phyloP scores from a whole-genome alignment of 2,888 invertebrate species.

The Cenopis cana region DNA sequence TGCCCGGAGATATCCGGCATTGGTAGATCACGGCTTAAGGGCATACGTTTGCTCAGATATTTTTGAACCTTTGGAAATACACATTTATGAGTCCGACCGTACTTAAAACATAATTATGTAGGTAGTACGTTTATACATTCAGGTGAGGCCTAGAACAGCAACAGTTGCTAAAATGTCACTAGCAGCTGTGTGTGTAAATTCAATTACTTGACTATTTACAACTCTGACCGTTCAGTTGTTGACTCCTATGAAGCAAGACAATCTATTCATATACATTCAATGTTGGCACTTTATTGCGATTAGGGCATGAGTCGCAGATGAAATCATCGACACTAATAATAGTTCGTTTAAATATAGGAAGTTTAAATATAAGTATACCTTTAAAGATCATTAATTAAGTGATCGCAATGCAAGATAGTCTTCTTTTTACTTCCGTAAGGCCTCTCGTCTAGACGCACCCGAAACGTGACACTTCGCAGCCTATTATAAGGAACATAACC shows the following conservation, averaged over 20 bases:
- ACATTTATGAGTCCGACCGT: no score
- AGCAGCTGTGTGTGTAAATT: neutral
- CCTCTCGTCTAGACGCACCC: no score
- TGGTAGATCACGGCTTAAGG: no score
- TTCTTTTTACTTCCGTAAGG: no score
- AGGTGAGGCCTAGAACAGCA: neutral
- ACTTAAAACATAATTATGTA: neutral
- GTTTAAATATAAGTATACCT: neutral
- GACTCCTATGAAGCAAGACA: constrained; percentile 35
- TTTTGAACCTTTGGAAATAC: no score
- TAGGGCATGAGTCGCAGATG: constrained; percentile 29
- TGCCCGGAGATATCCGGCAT: no score
- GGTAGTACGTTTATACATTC: neutral
- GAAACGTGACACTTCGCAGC: no score
- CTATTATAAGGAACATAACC: no score
- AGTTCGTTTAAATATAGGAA: neutral
- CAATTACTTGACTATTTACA: constrained; percentile 19
- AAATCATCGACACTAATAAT: constrained; percentile 31
- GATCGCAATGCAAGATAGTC: neutral
- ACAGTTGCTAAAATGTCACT: neutral
- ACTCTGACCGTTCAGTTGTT: constrained; percentile 28
- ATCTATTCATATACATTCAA: constrained; percentile 22
- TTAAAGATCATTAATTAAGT: no score
- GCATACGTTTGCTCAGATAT: no score
- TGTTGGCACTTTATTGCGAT: constrained; percentile 26